Conservation (phyloP, 1,140 invertebrate species). For the Galendromus occidentalis region DNA sequence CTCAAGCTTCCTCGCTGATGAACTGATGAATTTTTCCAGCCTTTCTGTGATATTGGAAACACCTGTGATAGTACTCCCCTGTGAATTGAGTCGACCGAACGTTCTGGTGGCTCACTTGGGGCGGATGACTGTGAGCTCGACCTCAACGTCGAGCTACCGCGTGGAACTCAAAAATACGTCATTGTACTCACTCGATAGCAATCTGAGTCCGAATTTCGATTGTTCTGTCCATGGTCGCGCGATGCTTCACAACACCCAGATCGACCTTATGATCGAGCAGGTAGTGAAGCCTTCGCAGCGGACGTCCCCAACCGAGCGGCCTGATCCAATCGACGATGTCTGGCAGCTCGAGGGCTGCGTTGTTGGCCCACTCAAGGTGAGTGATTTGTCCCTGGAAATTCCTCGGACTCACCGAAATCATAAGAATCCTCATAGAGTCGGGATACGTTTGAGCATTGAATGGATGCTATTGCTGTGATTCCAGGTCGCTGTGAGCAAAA, state of each 20-base stretch:
- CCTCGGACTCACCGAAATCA: background rate
- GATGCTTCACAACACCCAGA: constrained; percentile 57
- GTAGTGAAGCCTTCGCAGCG: background rate
- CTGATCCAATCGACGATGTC: background rate
- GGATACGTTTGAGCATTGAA: too few relatives aligned
- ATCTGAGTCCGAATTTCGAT: constrained; percentile 12
- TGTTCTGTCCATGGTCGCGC: constrained; percentile 41
- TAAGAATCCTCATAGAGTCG: too few relatives aligned
- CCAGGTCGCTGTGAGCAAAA: background rate
- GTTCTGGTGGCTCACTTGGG: constrained; percentile 83
- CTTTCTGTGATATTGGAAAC: constrained; percentile 50
- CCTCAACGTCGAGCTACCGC: background rate
- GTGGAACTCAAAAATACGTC: constrained; percentile 20
- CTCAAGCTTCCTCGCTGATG: background rate
- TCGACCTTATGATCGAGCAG: constrained; percentile 38
- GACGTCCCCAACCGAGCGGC: background rate
- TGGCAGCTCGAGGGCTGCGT: constrained; percentile 10
- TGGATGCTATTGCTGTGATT: background rate
- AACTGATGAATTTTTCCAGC: constrained; percentile 17
- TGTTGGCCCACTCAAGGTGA: constrained; percentile 11
- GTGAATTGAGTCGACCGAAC: constrained; percentile 48
- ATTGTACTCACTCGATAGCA: background rate
- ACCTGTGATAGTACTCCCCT: constrained; percentile 67
- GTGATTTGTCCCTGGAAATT: background rate
- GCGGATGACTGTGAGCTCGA: constrained; percentile 36